phyloP scores from a whole-genome alignment of 2,888 invertebrate genomes.

The Carcina quercana region DNA sequence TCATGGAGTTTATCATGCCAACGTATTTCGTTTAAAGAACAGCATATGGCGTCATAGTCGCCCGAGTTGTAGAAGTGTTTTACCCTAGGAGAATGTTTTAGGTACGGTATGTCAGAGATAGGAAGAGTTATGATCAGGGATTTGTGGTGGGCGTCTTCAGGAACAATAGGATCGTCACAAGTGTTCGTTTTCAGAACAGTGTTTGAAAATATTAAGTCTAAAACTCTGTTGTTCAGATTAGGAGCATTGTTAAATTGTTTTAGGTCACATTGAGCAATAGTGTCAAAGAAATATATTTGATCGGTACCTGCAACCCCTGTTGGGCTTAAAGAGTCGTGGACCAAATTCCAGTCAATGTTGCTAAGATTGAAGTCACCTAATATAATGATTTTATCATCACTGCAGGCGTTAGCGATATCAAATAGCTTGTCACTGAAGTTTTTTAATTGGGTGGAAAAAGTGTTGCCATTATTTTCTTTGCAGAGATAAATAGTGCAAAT shows the following conservation, averaged over 20 bases:
- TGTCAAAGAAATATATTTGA: conserved; percentile 3
- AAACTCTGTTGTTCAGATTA: conserved; percentile 1
- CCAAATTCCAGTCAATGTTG: neutral
- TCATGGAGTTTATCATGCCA: conserved; percentile 2
- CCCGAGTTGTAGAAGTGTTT: conserved; percentile 8
- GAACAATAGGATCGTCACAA: conserved; percentile 3
- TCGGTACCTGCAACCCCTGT: no score
- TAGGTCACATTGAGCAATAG: conserved; percentile 13
- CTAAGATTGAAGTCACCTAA: conserved; percentile 4
- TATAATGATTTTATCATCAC: conserved; percentile 3
- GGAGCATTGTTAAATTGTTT: neutral
- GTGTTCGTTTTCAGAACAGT: neutral
- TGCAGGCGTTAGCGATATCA: neutral
- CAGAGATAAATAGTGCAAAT: conserved; percentile 2
- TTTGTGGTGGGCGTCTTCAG: conserved; percentile 11
- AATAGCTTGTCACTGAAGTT: conserved; percentile 2
- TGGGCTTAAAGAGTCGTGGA: no score
- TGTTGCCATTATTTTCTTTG: neutral
- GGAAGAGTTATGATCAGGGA: conserved; percentile 2
- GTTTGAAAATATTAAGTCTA: conserved; percentile 13
- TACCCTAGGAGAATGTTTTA: neutral
- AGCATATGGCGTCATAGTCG: conserved; percentile 6
- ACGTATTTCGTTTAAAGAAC: neutral
- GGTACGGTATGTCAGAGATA: neutral
- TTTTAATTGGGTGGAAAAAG: neutral